Evolutionary conservation across 2,888 invertebrate species (phyloP).

Genomic region (Aporophyla nigra): DNA sequence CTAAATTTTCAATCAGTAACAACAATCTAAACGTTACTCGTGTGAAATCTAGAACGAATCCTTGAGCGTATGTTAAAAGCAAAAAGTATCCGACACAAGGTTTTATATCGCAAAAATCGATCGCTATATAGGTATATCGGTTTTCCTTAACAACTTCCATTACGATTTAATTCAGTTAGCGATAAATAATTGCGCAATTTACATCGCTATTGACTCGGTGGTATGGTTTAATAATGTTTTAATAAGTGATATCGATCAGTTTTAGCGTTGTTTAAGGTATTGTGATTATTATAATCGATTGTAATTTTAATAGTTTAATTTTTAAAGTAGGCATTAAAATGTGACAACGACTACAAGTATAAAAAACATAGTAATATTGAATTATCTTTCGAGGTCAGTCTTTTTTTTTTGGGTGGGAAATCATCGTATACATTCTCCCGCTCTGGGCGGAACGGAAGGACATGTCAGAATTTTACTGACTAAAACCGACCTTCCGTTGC

Average conservation of each 20-base stretch:
- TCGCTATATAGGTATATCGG: constrained; percentile 31
- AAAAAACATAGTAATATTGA: background rate
- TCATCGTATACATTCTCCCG: too few relatives aligned
- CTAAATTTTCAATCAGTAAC: constrained; percentile 36
- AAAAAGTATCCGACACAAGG: constrained; percentile 61
- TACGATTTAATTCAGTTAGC: constrained; percentile 50
- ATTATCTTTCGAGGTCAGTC: background rate
- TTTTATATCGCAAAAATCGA: constrained; percentile 44
- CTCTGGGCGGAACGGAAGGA: too few relatives aligned
- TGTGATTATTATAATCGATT: constrained; percentile 19
- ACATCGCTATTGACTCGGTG: constrained; percentile 48
- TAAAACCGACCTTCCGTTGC: too few relatives aligned
- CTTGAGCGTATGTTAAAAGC: constrained; percentile 58
- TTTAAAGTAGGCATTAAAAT: background rate
- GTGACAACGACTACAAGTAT: background rate
- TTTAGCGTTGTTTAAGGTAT: background rate
- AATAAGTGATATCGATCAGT: constrained; percentile 14
- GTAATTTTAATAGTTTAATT: background rate
- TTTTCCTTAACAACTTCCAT: constrained; percentile 60
- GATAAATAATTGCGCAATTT: constrained; percentile 48
- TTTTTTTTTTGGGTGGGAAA: too few relatives aligned
- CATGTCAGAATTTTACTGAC: too few relatives aligned
- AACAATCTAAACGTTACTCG: constrained; percentile 58
- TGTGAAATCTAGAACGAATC: constrained; percentile 64
- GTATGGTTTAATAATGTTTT: constrained; percentile 10